Evolutionary conservation across 2,797 vertebrate species (phyloP).

Genomic region (Ctenochaetus hawaiiensis): DNA sequence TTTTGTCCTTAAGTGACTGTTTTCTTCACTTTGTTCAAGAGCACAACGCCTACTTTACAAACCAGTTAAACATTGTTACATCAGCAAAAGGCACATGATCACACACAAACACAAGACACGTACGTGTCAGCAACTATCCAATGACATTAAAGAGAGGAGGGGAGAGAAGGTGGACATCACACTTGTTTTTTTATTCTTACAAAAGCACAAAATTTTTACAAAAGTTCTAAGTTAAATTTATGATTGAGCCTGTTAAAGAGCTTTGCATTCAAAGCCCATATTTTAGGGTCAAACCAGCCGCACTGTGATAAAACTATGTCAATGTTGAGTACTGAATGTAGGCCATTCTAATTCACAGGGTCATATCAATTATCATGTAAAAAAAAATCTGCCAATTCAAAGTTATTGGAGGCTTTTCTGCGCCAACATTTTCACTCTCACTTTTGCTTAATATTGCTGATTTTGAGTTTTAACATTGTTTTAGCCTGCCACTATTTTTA

Average conservation of each 20-base stretch:
- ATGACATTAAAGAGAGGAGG: conserved; percentile 5
- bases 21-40: conserved; percentile 27
- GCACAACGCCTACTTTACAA: background rate
- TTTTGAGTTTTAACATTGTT: background rate
- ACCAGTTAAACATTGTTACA: conserved; percentile 39
- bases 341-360: background rate
- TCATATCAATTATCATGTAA: background rate
- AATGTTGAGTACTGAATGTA: background rate
- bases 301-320: background rate
- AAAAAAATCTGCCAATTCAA: background rate
- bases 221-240: background rate
- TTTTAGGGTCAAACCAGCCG: background rate
- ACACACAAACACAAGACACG: background rate
- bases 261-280: background rate
- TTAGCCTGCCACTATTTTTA: conserved; percentile 1
- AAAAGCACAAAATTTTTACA: background rate
- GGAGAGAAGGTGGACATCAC: background rate
- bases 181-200: background rate
- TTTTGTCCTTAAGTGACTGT: conserved; percentile 12
- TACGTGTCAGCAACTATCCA: conserved; percentile 13
- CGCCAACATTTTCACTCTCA: background rate
- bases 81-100: conserved; percentile 3
- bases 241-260: background rate
- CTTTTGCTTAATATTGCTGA: background rate
- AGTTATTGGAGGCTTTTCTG: background rate